Percentiles rank a stretch among this genome's conserved stretches.
phyloP scores from a whole-genome alignment of 2,797 vertebrate species.

The Pantherophis vulpinus region DNA sequence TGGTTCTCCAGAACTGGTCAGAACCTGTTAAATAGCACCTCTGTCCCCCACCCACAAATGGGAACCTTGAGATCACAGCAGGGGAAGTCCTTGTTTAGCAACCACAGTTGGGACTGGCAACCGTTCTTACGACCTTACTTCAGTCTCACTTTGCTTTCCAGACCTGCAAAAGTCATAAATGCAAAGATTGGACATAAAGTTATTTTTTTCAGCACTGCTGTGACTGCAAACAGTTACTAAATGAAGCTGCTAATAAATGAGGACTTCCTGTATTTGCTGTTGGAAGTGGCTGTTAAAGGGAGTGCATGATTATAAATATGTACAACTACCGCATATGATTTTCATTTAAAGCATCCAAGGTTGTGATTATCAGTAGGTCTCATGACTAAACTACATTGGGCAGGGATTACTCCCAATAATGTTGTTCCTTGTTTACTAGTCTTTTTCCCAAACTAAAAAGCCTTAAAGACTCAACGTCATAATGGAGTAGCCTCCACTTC shows the following conservation, averaged over 20 bases:
- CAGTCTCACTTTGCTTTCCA: not conserved
- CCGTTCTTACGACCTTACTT: not conserved
- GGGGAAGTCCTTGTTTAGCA: not conserved
- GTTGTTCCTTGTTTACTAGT: not conserved
- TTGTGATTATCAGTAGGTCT: not conserved
- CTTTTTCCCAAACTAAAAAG: not conserved
- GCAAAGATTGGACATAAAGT: not conserved
- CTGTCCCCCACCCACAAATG: not conserved
- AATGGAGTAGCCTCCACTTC: not conserved
- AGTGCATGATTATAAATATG: no score
- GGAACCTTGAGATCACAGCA: not conserved
- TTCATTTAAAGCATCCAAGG: not conserved
- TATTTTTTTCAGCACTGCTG: not conserved
- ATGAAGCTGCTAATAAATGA: not conserved
- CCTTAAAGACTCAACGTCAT: not conserved
- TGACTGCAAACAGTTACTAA: not conserved
- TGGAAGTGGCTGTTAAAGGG: not conserved
- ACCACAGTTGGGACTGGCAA: not conserved
- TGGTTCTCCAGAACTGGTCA: no score
- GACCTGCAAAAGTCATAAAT: not conserved
- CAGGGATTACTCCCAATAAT: not conserved
- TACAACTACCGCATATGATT: not conserved
- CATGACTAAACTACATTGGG: not conserved
- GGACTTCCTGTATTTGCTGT: not conserved
- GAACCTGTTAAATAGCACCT: no score